Evolutionary conservation across 2,888 invertebrate species (phyloP).

Genomic region (Papilio protenor): DNA sequence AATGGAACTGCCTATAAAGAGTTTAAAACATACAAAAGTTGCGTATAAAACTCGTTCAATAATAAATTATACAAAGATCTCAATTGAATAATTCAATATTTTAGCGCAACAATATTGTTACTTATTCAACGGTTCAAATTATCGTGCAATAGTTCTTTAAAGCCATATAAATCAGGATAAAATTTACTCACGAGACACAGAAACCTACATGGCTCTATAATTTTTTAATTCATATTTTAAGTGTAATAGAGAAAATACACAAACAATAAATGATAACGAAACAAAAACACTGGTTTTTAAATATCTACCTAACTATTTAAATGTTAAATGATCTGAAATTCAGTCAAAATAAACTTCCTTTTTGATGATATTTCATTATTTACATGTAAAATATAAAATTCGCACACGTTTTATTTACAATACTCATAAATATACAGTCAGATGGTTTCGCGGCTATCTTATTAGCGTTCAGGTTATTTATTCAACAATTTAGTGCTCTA

Average conservation of each 20-base stretch:
- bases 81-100: not conserved
- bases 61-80: not conserved
- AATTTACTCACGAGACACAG: not conserved
- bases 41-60: too few relatives aligned
- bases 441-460: slow-evolving; percentile 60
- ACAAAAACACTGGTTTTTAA: not conserved
- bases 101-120: not conserved
- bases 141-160: not conserved
- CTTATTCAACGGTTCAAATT: not conserved
- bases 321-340: too few relatives aligned
- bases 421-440: slow-evolving; percentile 59
- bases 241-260: not conserved
- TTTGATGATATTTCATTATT: slow-evolving; percentile 50
- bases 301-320: too few relatives aligned
- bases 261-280: not conserved
- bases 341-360: not conserved
- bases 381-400: slow-evolving; percentile 65
- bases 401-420: slow-evolving; percentile 60
- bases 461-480: slow-evolving; percentile 69
- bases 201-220: not conserved
- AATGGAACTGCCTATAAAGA: not conserved
- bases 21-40: not conserved
- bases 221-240: not conserved
- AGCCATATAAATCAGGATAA: not conserved
- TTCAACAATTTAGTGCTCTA: slow-evolving; percentile 61